Conservation (phyloP, 2,797 vertebrate species). For the Pelodytes ibericus region DNA sequence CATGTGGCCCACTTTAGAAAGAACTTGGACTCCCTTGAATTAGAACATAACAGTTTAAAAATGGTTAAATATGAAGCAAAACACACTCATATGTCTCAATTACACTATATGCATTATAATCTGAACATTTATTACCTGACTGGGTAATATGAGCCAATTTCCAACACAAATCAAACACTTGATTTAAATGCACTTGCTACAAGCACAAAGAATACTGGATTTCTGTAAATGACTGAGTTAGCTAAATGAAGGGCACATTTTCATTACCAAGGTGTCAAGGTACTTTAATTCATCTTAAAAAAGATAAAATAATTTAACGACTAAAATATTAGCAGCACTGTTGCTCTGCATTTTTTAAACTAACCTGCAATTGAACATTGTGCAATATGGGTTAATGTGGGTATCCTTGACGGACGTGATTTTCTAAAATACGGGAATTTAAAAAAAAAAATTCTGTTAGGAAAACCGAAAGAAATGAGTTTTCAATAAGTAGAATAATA, state of each 20-base stretch:
- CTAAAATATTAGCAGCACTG: neutral
- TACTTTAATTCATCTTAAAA: slow-evolving; percentile 11
- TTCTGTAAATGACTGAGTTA: slow-evolving; percentile 26
- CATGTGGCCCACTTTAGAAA: too few species aligned
- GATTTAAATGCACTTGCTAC: neutral
- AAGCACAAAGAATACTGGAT: slow-evolving; percentile 1
- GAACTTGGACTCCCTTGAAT: too few species aligned
- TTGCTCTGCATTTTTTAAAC: neutral
- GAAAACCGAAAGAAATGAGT: slow-evolving; percentile 38
- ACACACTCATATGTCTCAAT: too few species aligned
- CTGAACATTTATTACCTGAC: neutral
- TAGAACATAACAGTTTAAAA: too few species aligned
- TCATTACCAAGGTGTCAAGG: slow-evolving; percentile 21
- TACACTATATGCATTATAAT: neutral
- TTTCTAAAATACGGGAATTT: slow-evolving; percentile 12
- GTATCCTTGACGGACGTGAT: neutral
- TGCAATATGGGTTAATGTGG: neutral
- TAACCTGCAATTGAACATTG: neutral
- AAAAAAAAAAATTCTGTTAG: slow-evolving; percentile 15
- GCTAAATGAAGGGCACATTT: slow-evolving; percentile 17
- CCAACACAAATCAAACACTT: slow-evolving; percentile 8
- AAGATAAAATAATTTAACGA: slow-evolving; percentile 9
- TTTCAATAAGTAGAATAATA: slow-evolving; percentile 41
- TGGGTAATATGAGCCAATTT: neutral
- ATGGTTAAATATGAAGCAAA: too few species aligned